These are phyloP conservation scores for Steinernema scapterisci DNA, from an alignment of 2,888 invertebrate genomes.

Conservation along the genomic window DNA sequence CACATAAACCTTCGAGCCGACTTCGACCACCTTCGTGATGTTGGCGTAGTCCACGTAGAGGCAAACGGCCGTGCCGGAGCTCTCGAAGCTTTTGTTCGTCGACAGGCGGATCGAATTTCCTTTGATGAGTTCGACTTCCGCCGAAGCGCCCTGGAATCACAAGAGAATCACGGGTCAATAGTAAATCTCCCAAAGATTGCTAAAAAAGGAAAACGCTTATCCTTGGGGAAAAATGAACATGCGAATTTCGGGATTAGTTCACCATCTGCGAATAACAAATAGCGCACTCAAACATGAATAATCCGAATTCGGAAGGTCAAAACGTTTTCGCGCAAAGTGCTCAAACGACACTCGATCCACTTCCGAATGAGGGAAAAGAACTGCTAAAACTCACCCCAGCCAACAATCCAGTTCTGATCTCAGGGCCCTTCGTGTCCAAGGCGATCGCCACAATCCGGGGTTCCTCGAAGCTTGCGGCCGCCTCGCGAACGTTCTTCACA, in stretches of 20 bases:
- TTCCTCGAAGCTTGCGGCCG: conserved; percentile 77
- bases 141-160: conserved; percentile 68
- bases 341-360: too few relatives aligned
- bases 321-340: too few relatives aligned
- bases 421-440: conserved; percentile 96
- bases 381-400: conserved; percentile 82
- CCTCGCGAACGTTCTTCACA: conserved; percentile 84
- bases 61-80: conserved; percentile 78
- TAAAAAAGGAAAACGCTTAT: too few relatives aligned
- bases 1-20: conserved; percentile 85
- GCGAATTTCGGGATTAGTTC: too few relatives aligned
- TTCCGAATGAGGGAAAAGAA: too few relatives aligned
- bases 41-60: conserved; percentile 92
- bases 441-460: conserved; percentile 86
- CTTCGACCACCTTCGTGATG: conserved; percentile 82
- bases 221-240: too few relatives aligned
- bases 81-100: conserved; percentile 79
- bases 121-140: conserved; percentile 85
- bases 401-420: conserved; percentile 92
- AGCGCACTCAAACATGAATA: too few relatives aligned
- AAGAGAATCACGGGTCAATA: too few relatives aligned
- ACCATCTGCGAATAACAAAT: too few relatives aligned
- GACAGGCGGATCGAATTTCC: conserved; percentile 82
- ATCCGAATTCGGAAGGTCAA: too few relatives aligned
- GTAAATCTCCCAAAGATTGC: too few relatives aligned